Evolutionary conservation across 2,888 invertebrate species (phyloP).

Genomic region (Meandrusa payeni): DNA sequence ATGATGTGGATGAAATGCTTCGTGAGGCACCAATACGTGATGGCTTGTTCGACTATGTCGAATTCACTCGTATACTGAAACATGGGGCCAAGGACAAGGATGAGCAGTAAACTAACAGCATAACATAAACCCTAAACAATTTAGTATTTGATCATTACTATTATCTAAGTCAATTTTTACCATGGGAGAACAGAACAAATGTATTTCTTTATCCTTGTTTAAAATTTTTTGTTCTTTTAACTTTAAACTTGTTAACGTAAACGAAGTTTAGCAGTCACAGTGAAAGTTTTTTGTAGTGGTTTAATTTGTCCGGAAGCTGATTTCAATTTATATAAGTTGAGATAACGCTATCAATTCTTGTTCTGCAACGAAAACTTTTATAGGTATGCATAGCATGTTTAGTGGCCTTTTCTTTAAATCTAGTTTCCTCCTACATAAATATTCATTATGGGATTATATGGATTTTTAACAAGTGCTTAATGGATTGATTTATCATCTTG

Average conservation of each 20-base stretch:
- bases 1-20: slow-evolving; percentile 99
- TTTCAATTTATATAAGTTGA: not conserved
- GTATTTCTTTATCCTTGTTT: slow-evolving; percentile 1
- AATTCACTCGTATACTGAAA: slow-evolving; percentile 98
- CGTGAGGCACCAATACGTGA: slow-evolving; percentile 98
- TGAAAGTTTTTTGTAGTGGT: too few relatives aligned
- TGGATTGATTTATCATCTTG: slow-evolving; percentile 2
- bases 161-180: slow-evolving; percentile 13
- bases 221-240: too few relatives aligned
- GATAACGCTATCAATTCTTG: not conserved
- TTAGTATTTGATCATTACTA: slow-evolving; percentile 11
- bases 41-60: slow-evolving; percentile 97
- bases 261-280: too few relatives aligned
- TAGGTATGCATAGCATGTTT: too few relatives aligned
- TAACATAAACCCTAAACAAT: slow-evolving; percentile 1
- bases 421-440: too few relatives aligned
- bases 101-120: slow-evolving; percentile 84
- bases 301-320: not conserved
- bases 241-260: too few relatives aligned
- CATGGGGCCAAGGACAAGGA: slow-evolving; percentile 99
- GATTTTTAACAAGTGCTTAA: not conserved
- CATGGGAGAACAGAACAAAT: not conserved
- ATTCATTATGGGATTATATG: slow-evolving; percentile 1
- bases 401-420: too few relatives aligned
- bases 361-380: not conserved